Base-by-base conservation (phyloP, 2,888 invertebrate genomes). In the Pycnomerus fuliginosus region DNA sequence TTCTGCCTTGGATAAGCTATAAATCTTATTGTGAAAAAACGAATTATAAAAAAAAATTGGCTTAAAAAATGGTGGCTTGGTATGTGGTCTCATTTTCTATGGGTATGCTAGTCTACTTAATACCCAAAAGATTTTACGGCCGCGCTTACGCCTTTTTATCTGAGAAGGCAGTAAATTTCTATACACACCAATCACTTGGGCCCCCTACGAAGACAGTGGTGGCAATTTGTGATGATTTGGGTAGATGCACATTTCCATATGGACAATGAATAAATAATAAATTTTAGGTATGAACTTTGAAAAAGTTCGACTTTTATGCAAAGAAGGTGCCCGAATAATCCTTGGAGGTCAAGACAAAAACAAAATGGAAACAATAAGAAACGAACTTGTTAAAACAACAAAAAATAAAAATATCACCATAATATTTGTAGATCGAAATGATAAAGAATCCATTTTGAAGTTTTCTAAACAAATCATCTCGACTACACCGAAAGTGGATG, bases 201-300 rank as follows among this genome's bases (percentile, higher is more conserved):
- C 20, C 23, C 7, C 34, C 33, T 28, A 16, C 20, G 11, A 41
- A 34, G 15, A 28, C 34, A 2, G 28, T 41, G 14, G 20, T 41
- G 11, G 41, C 34, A 14, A 20, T 41, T 27, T 28, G 33, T 14
- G 41, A 41, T 22, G 34, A 41, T 13, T 33, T 41, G 20, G 41
- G 41, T 41, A 17, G 34, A n/a, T 2, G 30, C 16, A 11, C 23
- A 24, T 2, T 10, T 24, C 32, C 7, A 20, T 8, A 20, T 20
- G 8, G 20, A 20, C 7, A 27, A 10, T 27, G 11, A 27, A 5
- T 10, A 10, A 27, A 27, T 4, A 4, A 27, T 10, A 4, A 8
- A 8, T 27, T 50, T n/a, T 32, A 50, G 50, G 50, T 2, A 16
- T 50, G 29, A 50, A 50, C 22, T 50, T 33, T 27, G 47, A 48